Percentiles rank a stretch among this genome's conserved stretches.
Evolutionary conservation across 2,888 invertebrate species (phyloP).

Genomic region (Villa cingulata): DNA sequence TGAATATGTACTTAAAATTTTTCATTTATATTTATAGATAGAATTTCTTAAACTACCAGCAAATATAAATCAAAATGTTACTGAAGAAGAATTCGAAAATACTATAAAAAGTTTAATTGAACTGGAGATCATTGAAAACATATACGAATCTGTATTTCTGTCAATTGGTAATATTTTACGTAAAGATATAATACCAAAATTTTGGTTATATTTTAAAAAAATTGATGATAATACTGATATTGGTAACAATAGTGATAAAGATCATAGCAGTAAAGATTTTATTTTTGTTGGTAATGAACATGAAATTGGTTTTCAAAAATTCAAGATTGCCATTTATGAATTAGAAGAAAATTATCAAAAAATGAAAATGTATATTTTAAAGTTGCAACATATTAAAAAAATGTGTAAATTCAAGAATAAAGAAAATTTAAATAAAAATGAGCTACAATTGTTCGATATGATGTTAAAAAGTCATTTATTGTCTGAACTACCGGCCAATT

Average conservation of each 20-base stretch:
- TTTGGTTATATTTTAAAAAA: not conserved
- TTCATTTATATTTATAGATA: too few species aligned
- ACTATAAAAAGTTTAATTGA: too few species aligned
- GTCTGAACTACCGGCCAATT: conserved; percentile 56
- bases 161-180: not conserved
- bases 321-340: conserved; percentile 22
- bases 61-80: not conserved
- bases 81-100: conserved; percentile 12
- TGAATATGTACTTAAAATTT: too few species aligned
- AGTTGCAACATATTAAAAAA: conserved; percentile 18
- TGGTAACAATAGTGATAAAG: not conserved
- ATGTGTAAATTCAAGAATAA: conserved; percentile 14
- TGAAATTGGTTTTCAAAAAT: conserved; percentile 13
- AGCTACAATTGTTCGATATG: conserved; percentile 40
- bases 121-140: too few species aligned
- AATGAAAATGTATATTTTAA: conserved; percentile 19
- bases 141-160: too few species aligned
- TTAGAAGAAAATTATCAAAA: conserved; percentile 23
- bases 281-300: too few species aligned
- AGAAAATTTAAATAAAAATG: conserved; percentile 12
- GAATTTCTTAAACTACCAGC: too few species aligned
- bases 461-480: conserved; percentile 51
- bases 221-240: not conserved
- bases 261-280: conserved; percentile 11
- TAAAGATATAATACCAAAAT: not conserved